phyloP scores from a whole-genome alignment of 2,113 vertebrate genomes.

The Excalfactoria chinensis region DNA sequence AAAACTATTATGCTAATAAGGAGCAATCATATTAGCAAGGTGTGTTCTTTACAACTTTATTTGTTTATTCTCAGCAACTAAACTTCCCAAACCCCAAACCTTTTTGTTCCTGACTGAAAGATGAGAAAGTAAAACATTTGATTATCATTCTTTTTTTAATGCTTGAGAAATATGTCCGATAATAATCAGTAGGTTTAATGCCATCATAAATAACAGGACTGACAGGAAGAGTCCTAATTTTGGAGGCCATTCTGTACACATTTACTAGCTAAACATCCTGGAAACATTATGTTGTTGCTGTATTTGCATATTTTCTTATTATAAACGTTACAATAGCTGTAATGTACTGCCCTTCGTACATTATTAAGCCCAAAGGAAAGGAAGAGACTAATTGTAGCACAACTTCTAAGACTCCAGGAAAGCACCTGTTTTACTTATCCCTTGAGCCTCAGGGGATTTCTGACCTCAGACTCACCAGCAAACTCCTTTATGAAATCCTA shows the following conservation, averaged over 20 bases:
- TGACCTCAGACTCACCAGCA: slow-evolving; percentile 59
- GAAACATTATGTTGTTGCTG: slow-evolving; percentile 29
- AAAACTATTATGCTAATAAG: slow-evolving; percentile 74
- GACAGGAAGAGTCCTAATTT: background rate
- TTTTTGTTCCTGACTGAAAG: background rate
- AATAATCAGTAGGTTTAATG: slow-evolving; percentile 48
- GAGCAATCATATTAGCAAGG: slow-evolving; percentile 56
- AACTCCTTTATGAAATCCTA: slow-evolving; percentile 19
- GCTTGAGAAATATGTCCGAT: background rate
- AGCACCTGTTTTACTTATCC: slow-evolving; percentile 51
- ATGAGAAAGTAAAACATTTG: slow-evolving; percentile 14
- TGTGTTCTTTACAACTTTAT: slow-evolving; percentile 57
- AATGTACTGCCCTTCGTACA: slow-evolving; percentile 7
- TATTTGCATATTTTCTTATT: slow-evolving; percentile 34
- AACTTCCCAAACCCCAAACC: slow-evolving; percentile 26
- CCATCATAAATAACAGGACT: slow-evolving; percentile 27
- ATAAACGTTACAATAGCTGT: slow-evolving; percentile 29
- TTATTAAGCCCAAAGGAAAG: slow-evolving; percentile 41
- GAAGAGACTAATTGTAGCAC: slow-evolving; percentile 51
- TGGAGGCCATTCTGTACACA: slow-evolving; percentile 7
- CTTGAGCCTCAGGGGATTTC: slow-evolving; percentile 14
- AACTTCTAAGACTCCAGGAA: slow-evolving; percentile 21
- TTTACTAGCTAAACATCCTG: slow-evolving; percentile 36
- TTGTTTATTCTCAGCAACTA: slow-evolving; percentile 42
- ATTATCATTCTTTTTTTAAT: background rate